Evolutionary conservation across 2,797 vertebrate species (phyloP), one percentile per base, ranked within the genome.

Genomic region (Arrhamphus sclerolepis): DNA sequence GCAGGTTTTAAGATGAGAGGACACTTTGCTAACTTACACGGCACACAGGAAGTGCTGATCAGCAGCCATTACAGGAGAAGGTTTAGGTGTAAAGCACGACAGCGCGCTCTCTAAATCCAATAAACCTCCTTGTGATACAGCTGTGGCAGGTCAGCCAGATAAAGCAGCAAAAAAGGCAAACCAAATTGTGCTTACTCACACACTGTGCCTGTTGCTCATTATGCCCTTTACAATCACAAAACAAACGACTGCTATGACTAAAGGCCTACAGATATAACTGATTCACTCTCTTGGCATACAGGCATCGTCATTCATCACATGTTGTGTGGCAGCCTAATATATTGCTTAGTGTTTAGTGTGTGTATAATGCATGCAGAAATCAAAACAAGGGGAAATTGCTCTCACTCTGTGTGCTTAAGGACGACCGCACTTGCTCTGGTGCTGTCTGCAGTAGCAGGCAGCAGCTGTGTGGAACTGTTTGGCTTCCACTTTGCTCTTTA

Each of bases 121-220:
- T 82, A 84, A 87, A 85, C 63, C 78, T 70, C 41, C 13, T 49
- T 58, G 73, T 75, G 80, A 84, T 83, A 70, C 76, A 74, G 72
- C 67, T 51, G 65, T 85, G 79, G 82, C 77, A 83, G 85, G 85
- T 83, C 83, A 76, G 66, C 41, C 65, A 75, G 81, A 80, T 87
- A 89, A 84, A 74, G 70, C 79, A 62, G 66, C 84, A 81, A 76
- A 71, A 66, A 83, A 70, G 77, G 57, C 75, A 75, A 81, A 77
- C 81, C 77, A 81, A 83, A 83, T 70, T 47, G 26, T 62, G 43
- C 70, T 80, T 55, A 55, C 63, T 76, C 75, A 52, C 77, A 71
- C 68, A 22, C 29, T 55, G 44, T 39, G 59, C 56, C 72, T 50
- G 66, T 80, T 73, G 50, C 66, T 85, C 75, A 84, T 85, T 78